A percentile compares a stretch with the other conserved stretches of the same genome.
Conservation (phyloP, 2,113 vertebrate genomes). For the Syrmaticus mikado region DNA sequence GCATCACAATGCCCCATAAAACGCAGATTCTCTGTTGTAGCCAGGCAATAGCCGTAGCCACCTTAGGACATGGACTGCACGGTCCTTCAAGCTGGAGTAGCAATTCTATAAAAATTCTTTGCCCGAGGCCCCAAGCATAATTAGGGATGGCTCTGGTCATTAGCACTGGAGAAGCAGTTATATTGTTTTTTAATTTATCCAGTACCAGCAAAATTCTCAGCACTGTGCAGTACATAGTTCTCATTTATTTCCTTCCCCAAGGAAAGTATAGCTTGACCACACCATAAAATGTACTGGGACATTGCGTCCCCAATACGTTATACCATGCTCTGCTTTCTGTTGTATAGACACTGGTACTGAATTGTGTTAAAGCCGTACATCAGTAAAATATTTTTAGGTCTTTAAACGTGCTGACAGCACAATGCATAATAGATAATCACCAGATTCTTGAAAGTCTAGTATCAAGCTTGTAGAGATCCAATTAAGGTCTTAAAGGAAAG, state of each 20-base stretch:
- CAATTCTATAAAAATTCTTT: background rate
- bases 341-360: conserved; percentile 4
- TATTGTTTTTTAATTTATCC: conserved; percentile 64
- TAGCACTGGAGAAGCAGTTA: conserved; percentile 17
- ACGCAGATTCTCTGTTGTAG: background rate
- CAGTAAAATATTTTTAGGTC: conserved; percentile 27
- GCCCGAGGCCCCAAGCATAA: conserved; percentile 21
- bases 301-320: conserved; percentile 12
- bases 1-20: fast-evolving
- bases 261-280: conserved; percentile 55
- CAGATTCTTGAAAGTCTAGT: conserved; percentile 15
- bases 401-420: conserved; percentile 23
- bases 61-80: background rate
- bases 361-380: background rate
- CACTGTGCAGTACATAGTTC: conserved; percentile 3
- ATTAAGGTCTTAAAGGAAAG: background rate
- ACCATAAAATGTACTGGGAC: conserved; percentile 2
- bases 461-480: background rate
- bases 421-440: conserved; percentile 31
- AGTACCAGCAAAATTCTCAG: conserved; percentile 44
- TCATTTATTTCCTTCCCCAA: conserved; percentile 37
- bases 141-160: conserved; percentile 51
- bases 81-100: background rate
- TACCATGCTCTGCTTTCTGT: background rate
- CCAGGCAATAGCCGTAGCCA: fast-evolving